Evolutionary conservation across 2,797 vertebrate genomes (phyloP).

Genomic region (Hoplostethus mediterraneus): DNA sequence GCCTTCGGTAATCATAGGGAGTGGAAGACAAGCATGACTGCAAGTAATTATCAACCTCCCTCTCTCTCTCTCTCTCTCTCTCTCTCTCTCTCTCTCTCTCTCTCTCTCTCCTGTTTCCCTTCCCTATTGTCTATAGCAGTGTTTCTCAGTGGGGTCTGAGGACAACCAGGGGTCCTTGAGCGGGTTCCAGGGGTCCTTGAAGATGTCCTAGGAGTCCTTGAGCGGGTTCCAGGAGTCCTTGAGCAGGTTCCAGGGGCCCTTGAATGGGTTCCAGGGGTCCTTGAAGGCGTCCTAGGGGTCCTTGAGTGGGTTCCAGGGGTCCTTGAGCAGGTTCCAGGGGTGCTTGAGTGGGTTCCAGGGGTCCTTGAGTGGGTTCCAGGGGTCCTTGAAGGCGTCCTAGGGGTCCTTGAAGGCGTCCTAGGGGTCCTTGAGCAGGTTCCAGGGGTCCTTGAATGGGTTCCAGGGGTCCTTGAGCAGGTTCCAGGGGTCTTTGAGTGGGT

Average conservation of each 20-base stretch:
- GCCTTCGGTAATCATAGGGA: constrained; percentile 41
- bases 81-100: constrained; percentile 12
- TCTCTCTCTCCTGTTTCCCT: neutral
- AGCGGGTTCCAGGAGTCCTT: too few relatives aligned
- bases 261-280: neutral
- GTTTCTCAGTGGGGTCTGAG: neutral
- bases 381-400: neutral
- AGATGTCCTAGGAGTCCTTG: too few relatives aligned
- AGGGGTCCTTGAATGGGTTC: neutral
- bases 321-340: neutral
- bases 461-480: too few relatives aligned
- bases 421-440: neutral
- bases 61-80: neutral
- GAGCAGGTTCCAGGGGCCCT: too few relatives aligned
- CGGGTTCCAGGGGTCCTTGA: too few relatives aligned
- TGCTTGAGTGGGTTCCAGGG: neutral
- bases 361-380: too few relatives aligned
- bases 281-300: too few relatives aligned
- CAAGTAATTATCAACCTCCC: constrained; percentile 19
- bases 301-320: neutral
- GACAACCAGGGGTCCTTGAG: too few relatives aligned
- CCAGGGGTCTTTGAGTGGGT: too few relatives aligned
- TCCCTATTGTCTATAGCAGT: neutral
- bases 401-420: neutral
- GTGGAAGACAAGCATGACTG: constrained; percentile 30